Percentiles rank a stretch among this genome's conserved stretches.
These are phyloP conservation scores for Eira barbara DNA, from an alignment of 2,113 vertebrate species.

Conservation along the genomic window DNA sequence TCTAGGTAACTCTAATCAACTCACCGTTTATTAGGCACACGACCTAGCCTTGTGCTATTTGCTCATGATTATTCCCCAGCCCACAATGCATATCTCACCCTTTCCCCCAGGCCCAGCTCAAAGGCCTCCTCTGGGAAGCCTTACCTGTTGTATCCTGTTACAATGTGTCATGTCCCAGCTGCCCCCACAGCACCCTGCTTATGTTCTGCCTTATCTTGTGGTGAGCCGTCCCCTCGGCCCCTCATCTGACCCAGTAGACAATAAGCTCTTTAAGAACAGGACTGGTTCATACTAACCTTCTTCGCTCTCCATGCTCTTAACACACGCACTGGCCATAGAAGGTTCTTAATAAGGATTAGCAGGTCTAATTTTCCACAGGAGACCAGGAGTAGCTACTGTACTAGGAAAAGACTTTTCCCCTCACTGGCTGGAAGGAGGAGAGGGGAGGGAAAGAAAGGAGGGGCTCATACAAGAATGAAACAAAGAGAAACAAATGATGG, in stretches of 20 bases:
- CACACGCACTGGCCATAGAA: not conserved
- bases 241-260: not conserved
- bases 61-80: not conserved
- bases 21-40: not conserved
- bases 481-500: not conserved
- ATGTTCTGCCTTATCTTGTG: not conserved
- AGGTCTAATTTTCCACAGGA: conserved; percentile 30
- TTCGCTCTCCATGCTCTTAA: not conserved
- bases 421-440: not conserved
- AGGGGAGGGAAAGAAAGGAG: too few relatives aligned
- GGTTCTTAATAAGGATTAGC: conserved; percentile 30
- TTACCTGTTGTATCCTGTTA: not conserved
- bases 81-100: not conserved
- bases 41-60: not conserved
- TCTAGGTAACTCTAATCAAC: not conserved
- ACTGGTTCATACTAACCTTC: not conserved
- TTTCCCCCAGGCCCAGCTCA: not conserved
- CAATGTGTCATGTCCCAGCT: not conserved
- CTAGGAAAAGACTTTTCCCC: not conserved
- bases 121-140: not conserved
- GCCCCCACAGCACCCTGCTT: not conserved
- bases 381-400: not conserved
- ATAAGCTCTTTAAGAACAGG: not conserved
- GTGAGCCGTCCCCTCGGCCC: not conserved
- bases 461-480: not conserved